Evolutionary conservation across 1,140 invertebrate genomes (phyloP), one percentile per base, ranked within the genome.

Genomic region (Aporrectodea caliginosa): DNA sequence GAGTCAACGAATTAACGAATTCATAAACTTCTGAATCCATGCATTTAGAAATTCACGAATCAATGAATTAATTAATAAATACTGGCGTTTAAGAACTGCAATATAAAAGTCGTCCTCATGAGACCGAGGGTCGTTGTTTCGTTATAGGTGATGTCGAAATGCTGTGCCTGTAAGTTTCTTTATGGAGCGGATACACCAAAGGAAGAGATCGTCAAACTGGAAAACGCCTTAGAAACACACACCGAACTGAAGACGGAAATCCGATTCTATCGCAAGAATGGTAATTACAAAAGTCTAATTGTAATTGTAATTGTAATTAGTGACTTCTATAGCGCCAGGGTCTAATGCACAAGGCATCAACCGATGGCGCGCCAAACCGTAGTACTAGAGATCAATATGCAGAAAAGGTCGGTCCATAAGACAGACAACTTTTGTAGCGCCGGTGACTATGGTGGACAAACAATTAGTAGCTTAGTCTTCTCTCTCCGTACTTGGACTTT

Each of bases 111-210:
- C n/a, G n/a, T n/a, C n/a, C n/a, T n/a, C n/a, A n/a, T n/a, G n/a
- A n/a, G n/a, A n/a, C n/a, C n/a, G n/a, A n/a, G n/a, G n/a, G n/a
- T n/a, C n/a, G n/a, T n/a, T n/a, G n/a, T n/a, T n/a, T n/a, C n/a
- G n/a, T n/a, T n/a, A n/a, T n/a, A 81, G 77, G 86, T 88, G 79
- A 88, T 88, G 87, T 95, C 97, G 89, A 97, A 97, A 87, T 93
- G 94, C 81, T 98, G 95, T 88, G 94, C 95, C 80, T 98, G 96
- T 90, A 95, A 95, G 89, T 98, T 98, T 88, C 92, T 98, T 0
- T 96, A 96, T 87, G 96, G 96, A 0, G 91, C 92, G 12, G 94
- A 97, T 84, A 98, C 96, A 0, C 91, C 92, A 69, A 94, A 96
- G 14, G 94, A 95, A 81, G 93, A 96, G 85, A 95, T 94, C 82